Base-by-base conservation (phyloP, 2,113 vertebrate species). In the Vulpes ferrilata region DNA sequence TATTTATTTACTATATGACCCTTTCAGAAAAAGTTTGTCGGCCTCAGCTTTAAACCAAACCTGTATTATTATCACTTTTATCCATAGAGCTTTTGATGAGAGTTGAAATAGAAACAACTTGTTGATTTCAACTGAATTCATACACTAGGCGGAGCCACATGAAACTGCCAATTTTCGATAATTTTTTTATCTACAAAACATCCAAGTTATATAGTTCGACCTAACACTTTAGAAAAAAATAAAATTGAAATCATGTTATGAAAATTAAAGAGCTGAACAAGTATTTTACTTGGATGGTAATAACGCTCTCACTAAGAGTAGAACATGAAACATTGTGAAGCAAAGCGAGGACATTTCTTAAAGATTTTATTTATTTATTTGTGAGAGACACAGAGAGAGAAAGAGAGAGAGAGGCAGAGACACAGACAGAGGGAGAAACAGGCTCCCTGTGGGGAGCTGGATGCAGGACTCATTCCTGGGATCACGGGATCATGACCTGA, bases 161-260 rank as follows among this genome's bases (percentile, higher is more conserved):
- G 55, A 86, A 89, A 62, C 32, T 92, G 11, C 15, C 71, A 76
- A 57, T 60, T 85, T 91, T 79, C 12, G 2, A 22, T 43, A 16
- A 43, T 80, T 69, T 76, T 86, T 78, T 76, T 2, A 71, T 27
- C 12, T 32, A 38, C 15, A 60, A 91, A 96, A 91, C 15, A n/a
- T 59, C 51, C 83, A 20, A 10, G 88, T 80, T 55, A 19, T 71
- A 32, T 35, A 27, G 5, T 84, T 95, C 55, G 55, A 9, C 43
- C 76, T 90, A 93, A 93, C 13, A 65, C 60, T 55, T 95, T 4
- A 93, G 73, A 79, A 81, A 92, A 88, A 95, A 91, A 43, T 53
- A 93, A 71, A 30, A 74, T 65, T 67, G 53, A 93, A 88, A 83
- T 84, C 1, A 90, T 87, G 12, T 65, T 84, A 88, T 83, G 2